Percentiles rank a stretch among this genome's conserved stretches.
Evolutionary conservation across 2,797 vertebrate genomes (phyloP).

Genomic region (Alfaro cultratus): DNA sequence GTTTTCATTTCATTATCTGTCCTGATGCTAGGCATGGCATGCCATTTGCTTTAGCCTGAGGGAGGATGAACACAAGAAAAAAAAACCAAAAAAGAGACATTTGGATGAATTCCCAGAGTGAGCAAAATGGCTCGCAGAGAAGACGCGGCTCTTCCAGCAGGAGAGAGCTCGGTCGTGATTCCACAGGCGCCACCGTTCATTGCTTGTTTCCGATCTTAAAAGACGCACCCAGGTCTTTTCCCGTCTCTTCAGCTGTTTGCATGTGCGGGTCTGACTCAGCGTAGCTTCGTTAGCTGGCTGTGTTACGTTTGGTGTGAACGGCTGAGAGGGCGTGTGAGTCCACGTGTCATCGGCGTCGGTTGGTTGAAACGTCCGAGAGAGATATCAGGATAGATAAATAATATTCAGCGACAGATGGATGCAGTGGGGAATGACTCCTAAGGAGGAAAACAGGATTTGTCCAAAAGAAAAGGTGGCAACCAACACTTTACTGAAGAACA

Average conservation of each 20-base stretch:
- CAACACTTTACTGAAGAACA: background rate
- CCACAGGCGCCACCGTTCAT: conserved; percentile 26
- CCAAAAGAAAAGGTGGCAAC: too few relatives aligned
- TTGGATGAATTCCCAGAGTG: conserved; percentile 45
- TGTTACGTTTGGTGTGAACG: conserved; percentile 20
- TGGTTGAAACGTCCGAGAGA: conserved; percentile 59
- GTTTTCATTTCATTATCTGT: conserved; percentile 49
- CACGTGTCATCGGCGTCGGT: conserved; percentile 51
- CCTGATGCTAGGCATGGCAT: conserved; percentile 34
- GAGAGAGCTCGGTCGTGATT: conserved; percentile 31
- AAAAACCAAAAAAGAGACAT: conserved; percentile 22
- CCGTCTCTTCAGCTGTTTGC: conserved; percentile 30
- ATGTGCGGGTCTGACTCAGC: conserved; percentile 23
- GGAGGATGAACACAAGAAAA: conserved; percentile 33
- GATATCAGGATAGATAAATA: conserved; percentile 46
- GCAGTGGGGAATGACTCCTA: background rate
- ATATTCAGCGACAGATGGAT: conserved; percentile 27
- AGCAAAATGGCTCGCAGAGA: conserved; percentile 46
- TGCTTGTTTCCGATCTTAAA: conserved; percentile 43
- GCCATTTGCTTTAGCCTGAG: conserved; percentile 54
- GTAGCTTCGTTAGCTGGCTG: conserved; percentile 38
- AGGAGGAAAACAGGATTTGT: background rate
- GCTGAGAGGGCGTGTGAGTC: conserved; percentile 29
- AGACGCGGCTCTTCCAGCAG: conserved; percentile 18
- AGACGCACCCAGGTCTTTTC: conserved; percentile 22